Conservation (phyloP, 2,113 vertebrate species). For the Varanus salvator region DNA sequence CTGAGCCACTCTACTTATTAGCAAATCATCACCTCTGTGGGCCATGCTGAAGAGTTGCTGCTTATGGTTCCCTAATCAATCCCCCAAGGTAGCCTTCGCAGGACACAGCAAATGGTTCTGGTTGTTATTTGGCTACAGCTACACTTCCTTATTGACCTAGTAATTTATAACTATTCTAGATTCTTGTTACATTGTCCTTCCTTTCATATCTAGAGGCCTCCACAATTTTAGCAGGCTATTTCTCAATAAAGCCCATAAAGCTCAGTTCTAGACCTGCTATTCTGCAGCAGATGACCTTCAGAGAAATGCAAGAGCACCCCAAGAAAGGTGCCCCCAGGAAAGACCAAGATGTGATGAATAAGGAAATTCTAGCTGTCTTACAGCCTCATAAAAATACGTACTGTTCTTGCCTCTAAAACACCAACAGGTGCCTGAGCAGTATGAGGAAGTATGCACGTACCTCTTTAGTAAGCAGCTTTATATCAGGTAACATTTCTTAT, state of each 20-base stretch:
- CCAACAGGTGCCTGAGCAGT: not conserved
- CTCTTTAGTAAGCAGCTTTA: not conserved
- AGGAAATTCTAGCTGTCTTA: not conserved
- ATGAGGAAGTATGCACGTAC: not conserved
- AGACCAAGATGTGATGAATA: not conserved
- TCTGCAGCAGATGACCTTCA: not conserved
- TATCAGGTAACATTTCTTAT: not conserved
- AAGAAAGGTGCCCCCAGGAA: not conserved
- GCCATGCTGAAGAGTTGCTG: not conserved
- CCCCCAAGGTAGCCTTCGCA: slow-evolving; percentile 23
- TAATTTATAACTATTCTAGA: not conserved
- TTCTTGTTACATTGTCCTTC: not conserved
- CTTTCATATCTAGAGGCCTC: not conserved
- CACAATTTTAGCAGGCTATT: not conserved
- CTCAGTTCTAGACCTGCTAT: not conserved
- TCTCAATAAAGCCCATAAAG: not conserved
- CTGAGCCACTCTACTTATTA: slow-evolving; percentile 21
- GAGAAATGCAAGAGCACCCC: not conserved
- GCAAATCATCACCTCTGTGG: slow-evolving; percentile 26
- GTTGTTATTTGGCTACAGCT: slow-evolving; percentile 17
- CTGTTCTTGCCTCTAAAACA: not conserved
- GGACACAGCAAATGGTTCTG: slow-evolving; percentile 31
- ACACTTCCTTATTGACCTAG: not conserved
- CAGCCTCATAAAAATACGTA: not conserved
- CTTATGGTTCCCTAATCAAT: slow-evolving; percentile 8